Evolutionary conservation across 1,140 invertebrate genomes (phyloP).

Genomic region (Coboldia fuscipes): DNA sequence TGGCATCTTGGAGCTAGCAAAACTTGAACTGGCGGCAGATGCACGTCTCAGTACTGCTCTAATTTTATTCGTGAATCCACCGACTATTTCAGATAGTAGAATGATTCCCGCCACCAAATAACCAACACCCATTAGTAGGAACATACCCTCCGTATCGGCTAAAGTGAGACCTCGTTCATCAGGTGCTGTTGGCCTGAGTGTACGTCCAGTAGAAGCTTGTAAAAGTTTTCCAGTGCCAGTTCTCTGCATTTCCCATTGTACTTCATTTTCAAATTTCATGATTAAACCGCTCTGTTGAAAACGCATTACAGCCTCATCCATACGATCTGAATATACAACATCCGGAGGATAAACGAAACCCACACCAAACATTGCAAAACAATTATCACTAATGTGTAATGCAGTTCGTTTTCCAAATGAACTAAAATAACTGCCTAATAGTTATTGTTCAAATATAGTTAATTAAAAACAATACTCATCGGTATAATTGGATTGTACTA

Average conservation of each 20-base stretch:
- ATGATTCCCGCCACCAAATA: conserved; percentile 31
- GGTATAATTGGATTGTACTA: conserved; percentile 42
- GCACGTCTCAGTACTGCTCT: conserved; percentile 15
- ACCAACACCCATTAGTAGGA: conserved; percentile 41
- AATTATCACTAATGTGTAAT: conserved; percentile 44
- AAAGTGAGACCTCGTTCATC: conserved; percentile 45
- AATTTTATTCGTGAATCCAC: conserved; percentile 35
- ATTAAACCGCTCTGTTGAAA: conserved; percentile 39
- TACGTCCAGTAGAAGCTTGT: conserved; percentile 20
- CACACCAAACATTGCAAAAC: conserved; percentile 43
- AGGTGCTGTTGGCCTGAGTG: conserved; percentile 18
- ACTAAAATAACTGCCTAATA: conserved; percentile 7
- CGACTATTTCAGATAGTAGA: conserved; percentile 34
- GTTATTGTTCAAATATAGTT: conserved; percentile 4
- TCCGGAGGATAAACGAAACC: conserved; percentile 32
- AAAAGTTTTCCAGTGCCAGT: conserved; percentile 30
- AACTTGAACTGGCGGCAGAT: conserved; percentile 1
- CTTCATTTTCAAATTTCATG: conserved; percentile 37
- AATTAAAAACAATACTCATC: conserved; percentile 21
- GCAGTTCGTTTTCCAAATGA: conserved; percentile 29
- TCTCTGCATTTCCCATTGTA: conserved; percentile 42
- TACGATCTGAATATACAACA: conserved; percentile 31
- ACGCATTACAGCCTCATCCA: conserved; percentile 31
- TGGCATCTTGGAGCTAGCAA: conserved; percentile 2
- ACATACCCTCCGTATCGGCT: conserved; percentile 59